Evolutionary conservation across 2,113 vertebrate species (phyloP), one percentile per base, ranked within the genome.

Genomic region (Tringa solitaria): DNA sequence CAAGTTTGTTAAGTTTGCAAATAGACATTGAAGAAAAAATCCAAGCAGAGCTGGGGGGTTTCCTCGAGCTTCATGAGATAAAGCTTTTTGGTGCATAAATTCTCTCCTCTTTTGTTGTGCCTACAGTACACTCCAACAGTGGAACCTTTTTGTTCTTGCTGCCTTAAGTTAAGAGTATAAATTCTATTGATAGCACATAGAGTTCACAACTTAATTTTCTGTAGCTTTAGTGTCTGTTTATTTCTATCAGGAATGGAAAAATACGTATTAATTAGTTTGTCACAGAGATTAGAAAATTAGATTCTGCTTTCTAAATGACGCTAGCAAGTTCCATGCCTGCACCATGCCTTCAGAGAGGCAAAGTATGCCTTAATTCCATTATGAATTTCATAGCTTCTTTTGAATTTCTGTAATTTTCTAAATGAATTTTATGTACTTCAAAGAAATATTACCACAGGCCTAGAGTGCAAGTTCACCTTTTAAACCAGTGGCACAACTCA

Each of bases 381-480:
- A 84, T 37, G 8, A 26, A 65, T 86, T 90, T 88, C 83, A 80
- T 63, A 86, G 72, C 59, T 95, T 59, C 59, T 88, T 93, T 95
- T 90, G 83, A 88, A 88, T 92, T 77, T 22, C 77, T 46, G 23
- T 81, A 10, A 64, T 89, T 92, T 94, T 82, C 80, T 87, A 95
- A 92, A 75, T 89, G 12, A 84, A 84, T 92, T 87, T 84, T 75
- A 32, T 82, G 21, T 63, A 88, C 96, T 93, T 93, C 84, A 91
- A 76, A 96, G 81, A 93, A 87, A 48, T 79, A 65, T 68, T 91
- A 60, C 80, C 11, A 79, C 20, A 60, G 43, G 76, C 65, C 27
- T 81, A 37, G 46, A 64, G 28, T 16, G 35, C 4, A 6, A 46
- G n/a, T 75, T 89, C 59, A 75, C 68, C 64, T 90, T 92, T 86